A percentile compares a stretch with the other conserved stretches of the same genome.
These are phyloP conservation scores for Psittacula derbiana DNA, from an alignment of 2,797 vertebrate genomes.

Conservation along the genomic window DNA sequence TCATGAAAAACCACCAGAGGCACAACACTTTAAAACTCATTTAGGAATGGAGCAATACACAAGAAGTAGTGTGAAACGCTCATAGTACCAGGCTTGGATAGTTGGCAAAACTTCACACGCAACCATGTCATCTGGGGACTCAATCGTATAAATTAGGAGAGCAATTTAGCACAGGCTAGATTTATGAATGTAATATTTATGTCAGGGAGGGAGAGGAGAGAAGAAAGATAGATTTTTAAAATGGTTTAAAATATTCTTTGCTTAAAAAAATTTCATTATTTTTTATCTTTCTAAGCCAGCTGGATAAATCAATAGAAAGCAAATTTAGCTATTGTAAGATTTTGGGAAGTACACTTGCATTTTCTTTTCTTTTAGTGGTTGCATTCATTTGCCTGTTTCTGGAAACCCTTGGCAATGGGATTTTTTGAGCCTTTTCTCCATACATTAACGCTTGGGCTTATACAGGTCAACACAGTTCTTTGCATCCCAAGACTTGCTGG, in stretches of 20 bases:
- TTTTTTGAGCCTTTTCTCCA: not conserved
- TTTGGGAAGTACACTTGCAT: not conserved
- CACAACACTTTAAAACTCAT: constrained; percentile 17
- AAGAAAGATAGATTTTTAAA: not conserved
- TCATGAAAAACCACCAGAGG: constrained; percentile 4
- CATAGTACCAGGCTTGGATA: not conserved
- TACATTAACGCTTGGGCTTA: not conserved
- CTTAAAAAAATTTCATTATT: not conserved
- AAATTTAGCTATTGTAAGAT: not conserved
- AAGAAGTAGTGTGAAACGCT: not conserved
- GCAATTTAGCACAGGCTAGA: constrained; percentile 1
- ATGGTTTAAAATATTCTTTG: not conserved
- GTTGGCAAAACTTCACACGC: constrained; percentile 32
- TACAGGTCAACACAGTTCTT: not conserved
- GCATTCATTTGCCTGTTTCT: not conserved
- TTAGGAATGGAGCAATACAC: not conserved
- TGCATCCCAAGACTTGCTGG: not conserved
- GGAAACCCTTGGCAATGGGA: not conserved
- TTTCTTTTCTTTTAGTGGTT: not conserved
- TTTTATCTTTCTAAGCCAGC: not conserved
- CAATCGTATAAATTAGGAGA: not conserved
- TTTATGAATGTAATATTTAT: constrained; percentile 26
- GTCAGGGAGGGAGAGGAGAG: not conserved
- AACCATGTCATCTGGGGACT: not conserved
- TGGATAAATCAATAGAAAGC: not conserved